Conservation (phyloP, 2,888 invertebrate species). For the Corbicula japonica region DNA sequence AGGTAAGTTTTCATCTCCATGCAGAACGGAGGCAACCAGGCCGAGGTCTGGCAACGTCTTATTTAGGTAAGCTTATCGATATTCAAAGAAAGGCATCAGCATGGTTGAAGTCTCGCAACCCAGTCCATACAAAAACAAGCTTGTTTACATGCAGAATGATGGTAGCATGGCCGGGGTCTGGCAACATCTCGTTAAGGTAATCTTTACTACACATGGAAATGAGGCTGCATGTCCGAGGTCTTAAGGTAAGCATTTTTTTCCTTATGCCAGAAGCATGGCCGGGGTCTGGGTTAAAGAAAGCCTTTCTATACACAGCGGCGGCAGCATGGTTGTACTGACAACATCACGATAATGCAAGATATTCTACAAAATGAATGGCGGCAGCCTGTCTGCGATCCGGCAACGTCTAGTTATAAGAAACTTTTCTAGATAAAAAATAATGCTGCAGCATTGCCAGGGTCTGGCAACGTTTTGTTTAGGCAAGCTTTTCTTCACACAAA, state of each 20-base stretch:
- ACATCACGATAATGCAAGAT: too few relatives aligned
- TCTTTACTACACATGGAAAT: conserved; percentile 91
- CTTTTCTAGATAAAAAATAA: conserved; percentile 91
- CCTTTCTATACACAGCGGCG: too few relatives aligned
- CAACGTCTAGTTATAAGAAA: conserved; percentile 78
- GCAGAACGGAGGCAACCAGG: conserved; percentile 88
- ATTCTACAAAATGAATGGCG: too few relatives aligned
- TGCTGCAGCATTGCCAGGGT: conserved; percentile 84
- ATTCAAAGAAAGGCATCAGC: conserved; percentile 89
- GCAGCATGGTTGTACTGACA: too few relatives aligned
- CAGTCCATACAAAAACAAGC: too few relatives aligned
- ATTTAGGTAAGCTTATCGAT: conserved; percentile 88
- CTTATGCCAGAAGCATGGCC: too few relatives aligned
- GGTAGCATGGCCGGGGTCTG: conserved; percentile 83
- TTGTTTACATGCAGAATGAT: too few relatives aligned
- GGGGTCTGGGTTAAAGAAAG: too few relatives aligned
- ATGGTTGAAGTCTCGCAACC: conserved; percentile 81
- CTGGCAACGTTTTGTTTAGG: too few relatives aligned
- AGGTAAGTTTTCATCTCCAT: conserved; percentile 90
- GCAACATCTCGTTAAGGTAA: conserved; percentile 79
- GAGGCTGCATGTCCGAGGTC: too few relatives aligned
- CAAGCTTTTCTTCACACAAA: too few relatives aligned
- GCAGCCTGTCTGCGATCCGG: conserved; percentile 82
- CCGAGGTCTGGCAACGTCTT: conserved; percentile 81
- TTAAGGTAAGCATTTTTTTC: too few relatives aligned